Conservation (phyloP, 2,797 vertebrate species). For the Oryzias sinensis region DNA sequence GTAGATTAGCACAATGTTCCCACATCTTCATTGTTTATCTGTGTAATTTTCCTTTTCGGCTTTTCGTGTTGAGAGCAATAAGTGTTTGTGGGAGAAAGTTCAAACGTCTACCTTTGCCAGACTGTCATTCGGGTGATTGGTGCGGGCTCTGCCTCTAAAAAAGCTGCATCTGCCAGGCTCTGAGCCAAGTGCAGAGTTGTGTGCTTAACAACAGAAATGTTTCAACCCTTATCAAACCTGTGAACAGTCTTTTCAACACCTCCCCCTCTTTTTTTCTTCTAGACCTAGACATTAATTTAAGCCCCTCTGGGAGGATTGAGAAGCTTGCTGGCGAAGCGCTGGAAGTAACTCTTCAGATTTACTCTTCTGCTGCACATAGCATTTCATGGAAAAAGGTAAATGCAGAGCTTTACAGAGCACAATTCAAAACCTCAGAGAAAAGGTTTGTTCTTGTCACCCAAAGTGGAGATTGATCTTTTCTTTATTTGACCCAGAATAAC, state of each 20-base stretch:
- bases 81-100: constrained; percentile 23
- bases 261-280: constrained; percentile 27
- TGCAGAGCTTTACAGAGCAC: constrained; percentile 12
- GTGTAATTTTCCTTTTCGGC: constrained; percentile 8
- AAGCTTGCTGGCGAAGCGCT: constrained; percentile 82
- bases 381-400: constrained; percentile 91
- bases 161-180: constrained; percentile 50
- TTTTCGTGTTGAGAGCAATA: constrained; percentile 22
- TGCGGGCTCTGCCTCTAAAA: constrained; percentile 40
- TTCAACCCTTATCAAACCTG: constrained; percentile 43
- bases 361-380: constrained; percentile 79
- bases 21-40: not conserved
- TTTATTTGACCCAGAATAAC: constrained; percentile 76
- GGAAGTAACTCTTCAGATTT: constrained; percentile 77
- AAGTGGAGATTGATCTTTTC: constrained; percentile 3
- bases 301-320: constrained; percentile 80
- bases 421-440: constrained; percentile 7
- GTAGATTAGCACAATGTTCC: constrained; percentile 15
- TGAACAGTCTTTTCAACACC: constrained; percentile 49
- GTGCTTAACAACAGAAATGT: constrained; percentile 49
- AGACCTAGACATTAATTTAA: constrained; percentile 91
- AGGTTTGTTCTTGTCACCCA: constrained; percentile 17
- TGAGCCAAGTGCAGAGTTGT: constrained; percentile 40
- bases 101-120: constrained; percentile 22
- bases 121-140: constrained; percentile 30